These are phyloP conservation scores for Acleris literana DNA, from an alignment of 2,888 invertebrate species.

Conservation along the genomic window DNA sequence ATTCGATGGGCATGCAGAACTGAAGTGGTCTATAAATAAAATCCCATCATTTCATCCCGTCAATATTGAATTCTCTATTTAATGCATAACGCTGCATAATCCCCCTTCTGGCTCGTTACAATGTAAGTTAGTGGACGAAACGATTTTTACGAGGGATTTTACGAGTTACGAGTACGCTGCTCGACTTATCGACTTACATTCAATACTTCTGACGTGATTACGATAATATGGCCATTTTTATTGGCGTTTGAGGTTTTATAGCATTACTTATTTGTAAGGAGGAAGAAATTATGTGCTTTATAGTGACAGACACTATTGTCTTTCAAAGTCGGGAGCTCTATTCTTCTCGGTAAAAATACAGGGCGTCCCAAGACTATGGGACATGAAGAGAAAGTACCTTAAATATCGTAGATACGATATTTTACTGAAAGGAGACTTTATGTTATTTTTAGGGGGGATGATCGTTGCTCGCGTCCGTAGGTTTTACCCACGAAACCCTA, in stretches of 20 bases:
- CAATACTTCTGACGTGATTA: conserved; percentile 55
- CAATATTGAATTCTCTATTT: conserved; percentile 31
- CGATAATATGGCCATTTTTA: conserved; percentile 47
- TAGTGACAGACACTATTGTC: too few relatives aligned
- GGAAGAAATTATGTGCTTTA: background rate
- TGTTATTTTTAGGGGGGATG: too few relatives aligned
- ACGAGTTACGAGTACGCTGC: conserved; percentile 37
- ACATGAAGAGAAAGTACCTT: too few relatives aligned
- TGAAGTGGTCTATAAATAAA: conserved; percentile 8
- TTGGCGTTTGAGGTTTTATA: conserved; percentile 41
- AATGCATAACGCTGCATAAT: conserved; percentile 45
- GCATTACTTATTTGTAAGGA: background rate
- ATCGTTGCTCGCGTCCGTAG: too few relatives aligned
- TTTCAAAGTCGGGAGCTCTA: too few relatives aligned
- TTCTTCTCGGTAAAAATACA: too few relatives aligned
- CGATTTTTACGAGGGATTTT: conserved; percentile 47
- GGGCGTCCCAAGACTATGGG: too few relatives aligned
- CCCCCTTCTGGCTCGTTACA: conserved; percentile 45
- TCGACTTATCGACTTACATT: conserved; percentile 41
- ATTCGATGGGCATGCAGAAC: too few relatives aligned
- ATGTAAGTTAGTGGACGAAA: conserved; percentile 39
- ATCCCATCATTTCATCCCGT: conserved; percentile 38
- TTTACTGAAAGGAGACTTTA: too few relatives aligned
- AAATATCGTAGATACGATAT: too few relatives aligned
- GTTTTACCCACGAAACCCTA: too few relatives aligned